Conservation (phyloP, 2,113 vertebrate species). For the Myotis lucifugus region DNA sequence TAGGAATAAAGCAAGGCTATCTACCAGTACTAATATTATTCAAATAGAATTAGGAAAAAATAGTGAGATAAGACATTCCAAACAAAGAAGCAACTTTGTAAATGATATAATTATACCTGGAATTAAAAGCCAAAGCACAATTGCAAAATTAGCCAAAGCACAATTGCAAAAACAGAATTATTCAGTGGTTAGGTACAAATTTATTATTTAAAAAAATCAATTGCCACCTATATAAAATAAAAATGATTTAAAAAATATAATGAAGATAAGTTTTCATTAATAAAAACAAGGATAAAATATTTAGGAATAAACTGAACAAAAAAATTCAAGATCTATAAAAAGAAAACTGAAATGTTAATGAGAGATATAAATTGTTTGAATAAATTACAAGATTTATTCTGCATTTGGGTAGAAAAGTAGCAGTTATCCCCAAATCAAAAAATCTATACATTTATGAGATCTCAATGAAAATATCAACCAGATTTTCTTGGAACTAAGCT, state of each 20-base stretch:
- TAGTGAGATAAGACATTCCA: neutral
- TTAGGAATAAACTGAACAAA: neutral
- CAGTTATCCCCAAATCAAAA: neutral
- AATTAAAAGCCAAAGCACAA: neutral
- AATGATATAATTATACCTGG: neutral
- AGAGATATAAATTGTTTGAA: neutral
- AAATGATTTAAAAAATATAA: neutral
- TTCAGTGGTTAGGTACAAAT: neutral
- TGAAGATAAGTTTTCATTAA: neutral
- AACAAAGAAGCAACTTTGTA: neutral
- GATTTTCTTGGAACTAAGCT: neutral
- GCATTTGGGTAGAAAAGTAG: neutral
- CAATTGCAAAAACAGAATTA: neutral
- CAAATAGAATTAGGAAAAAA: neutral
- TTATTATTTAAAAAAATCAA: neutral
- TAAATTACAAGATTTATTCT: neutral
- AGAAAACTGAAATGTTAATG: neutral
- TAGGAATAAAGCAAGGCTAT: neutral
- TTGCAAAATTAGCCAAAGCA: neutral
- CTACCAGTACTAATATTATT: neutral
- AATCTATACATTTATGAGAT: neutral
- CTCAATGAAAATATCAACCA: slow-evolving; percentile 15
- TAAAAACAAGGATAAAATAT: neutral
- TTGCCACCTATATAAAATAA: neutral
- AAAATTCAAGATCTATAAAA: neutral